Conservation (phyloP, 2,113 vertebrate species). For the Camelus dromedarius region DNA sequence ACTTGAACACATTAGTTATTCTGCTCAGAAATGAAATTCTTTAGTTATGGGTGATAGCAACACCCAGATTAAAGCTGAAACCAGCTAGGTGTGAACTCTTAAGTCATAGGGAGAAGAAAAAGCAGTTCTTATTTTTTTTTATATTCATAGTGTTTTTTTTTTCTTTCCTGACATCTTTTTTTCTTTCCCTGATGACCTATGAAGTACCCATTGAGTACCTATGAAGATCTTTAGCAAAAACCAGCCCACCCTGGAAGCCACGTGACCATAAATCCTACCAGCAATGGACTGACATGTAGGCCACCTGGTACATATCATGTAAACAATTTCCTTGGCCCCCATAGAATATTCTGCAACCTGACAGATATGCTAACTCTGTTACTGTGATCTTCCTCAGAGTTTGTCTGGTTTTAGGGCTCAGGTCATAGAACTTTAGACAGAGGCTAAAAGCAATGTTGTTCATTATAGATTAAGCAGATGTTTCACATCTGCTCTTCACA, state of each 20-base stretch:
- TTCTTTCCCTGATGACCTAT: conserved; percentile 1
- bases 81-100: conserved; percentile 5
- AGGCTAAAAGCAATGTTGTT: not conserved
- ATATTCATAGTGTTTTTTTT: not conserved
- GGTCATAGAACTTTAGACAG: not conserved
- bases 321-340: not conserved
- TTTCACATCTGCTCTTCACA: not conserved
- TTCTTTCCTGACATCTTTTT: conserved; percentile 13
- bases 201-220: not conserved
- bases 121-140: not conserved
- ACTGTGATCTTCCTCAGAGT: not conserved
- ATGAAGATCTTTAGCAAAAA: conserved; percentile 33
- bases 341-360: not conserved
- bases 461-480: conserved; percentile 29
- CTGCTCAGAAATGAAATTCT: conserved; percentile 73
- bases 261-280: not conserved
- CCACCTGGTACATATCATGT: not conserved
- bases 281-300: not conserved
- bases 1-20: conserved; percentile 66
- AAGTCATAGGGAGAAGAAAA: conserved; percentile 66
- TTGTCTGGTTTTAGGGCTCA: conserved; percentile 18
- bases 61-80: conserved; percentile 61
- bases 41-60: conserved; percentile 66
- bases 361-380: conserved; percentile 14
- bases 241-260: not conserved